Evolutionary conservation across 2,797 vertebrate species (phyloP).

Genomic region (Hemitrygon akajei): DNA sequence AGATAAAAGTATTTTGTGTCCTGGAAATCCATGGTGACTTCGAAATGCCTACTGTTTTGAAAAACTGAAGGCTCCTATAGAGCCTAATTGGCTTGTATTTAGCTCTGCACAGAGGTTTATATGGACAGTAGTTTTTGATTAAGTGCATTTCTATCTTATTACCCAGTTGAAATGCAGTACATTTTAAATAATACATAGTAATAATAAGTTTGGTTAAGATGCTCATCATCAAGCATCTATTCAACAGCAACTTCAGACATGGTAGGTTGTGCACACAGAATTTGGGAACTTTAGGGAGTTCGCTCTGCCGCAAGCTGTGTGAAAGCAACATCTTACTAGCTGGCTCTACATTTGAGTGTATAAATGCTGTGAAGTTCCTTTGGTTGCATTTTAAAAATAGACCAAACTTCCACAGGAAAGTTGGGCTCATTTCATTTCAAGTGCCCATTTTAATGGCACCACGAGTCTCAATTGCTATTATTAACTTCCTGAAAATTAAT

Average conservation of each 20-base stretch:
- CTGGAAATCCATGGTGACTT: neutral
- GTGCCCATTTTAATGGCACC: neutral
- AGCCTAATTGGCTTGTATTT: constrained; percentile 11
- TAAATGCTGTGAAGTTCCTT: neutral
- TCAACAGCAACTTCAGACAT: neutral
- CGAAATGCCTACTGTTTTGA: constrained; percentile 15
- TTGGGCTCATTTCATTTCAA: neutral
- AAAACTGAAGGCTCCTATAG: constrained; percentile 8
- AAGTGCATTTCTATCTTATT: neutral
- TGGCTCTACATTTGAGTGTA: neutral
- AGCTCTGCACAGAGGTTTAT: neutral
- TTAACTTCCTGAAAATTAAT: too few species aligned
- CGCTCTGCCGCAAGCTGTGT: neutral
- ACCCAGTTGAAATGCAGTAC: neutral
- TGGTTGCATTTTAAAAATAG: too few species aligned
- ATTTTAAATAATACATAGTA: neutral
- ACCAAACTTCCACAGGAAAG: too few species aligned
- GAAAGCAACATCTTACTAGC: neutral
- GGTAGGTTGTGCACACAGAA: neutral
- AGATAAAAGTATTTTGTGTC: neutral
- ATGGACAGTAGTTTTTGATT: neutral
- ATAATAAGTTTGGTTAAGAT: neutral
- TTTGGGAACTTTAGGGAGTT: neutral
- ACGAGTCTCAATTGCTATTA: neutral
- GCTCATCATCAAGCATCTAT: neutral